Evolutionary conservation across 2,113 vertebrate species (phyloP), one percentile per base, ranked within the genome.

Genomic region (Pedetes capensis): DNA sequence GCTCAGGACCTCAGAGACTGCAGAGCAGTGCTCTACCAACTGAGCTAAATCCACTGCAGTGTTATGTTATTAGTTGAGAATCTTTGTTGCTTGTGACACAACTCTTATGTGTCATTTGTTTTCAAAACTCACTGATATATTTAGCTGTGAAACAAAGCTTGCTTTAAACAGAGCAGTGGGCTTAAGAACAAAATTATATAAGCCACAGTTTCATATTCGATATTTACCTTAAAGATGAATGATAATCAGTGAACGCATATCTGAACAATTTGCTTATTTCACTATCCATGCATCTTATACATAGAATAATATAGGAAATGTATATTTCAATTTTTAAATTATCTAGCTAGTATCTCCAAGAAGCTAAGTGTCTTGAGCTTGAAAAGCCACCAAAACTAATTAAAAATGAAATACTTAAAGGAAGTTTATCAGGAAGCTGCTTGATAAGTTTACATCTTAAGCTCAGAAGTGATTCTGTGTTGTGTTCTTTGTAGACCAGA

Each of bases 1-100:
- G n/a, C n/a, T n/a, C n/a, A n/a, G n/a, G n/a, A n/a, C n/a, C n/a
- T n/a, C n/a, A n/a, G n/a, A n/a, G n/a, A n/a, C n/a, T n/a, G n/a
- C n/a, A n/a, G n/a, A n/a, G n/a, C n/a, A n/a, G n/a, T n/a, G n/a
- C n/a, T n/a, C n/a, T n/a, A n/a, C n/a, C n/a, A n/a, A n/a, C n/a
- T n/a, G n/a, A n/a, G n/a, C n/a, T n/a, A n/a, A n/a, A n/a, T n/a
- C n/a, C n/a, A n/a, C n/a, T n/a, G 92, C 94, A 76, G 93, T 96
- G 93, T 16, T 94, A 14, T 96, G 93, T 91, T 59, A 27, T 49
- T 22, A 87, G 78, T 29, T 78, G 91, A 0, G 44, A 90, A 85
- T 55, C 89, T 87, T 23, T 91, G 5, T 94, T n/a, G 71, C 47
- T 86, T 47, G 18, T 97, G 69, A 68, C 94, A 51, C n/a, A 69